A percentile compares a stretch with the other conserved stretches of the same genome.
phyloP scores from a whole-genome alignment of 2,797 vertebrate species.

The Gephyroberyx darwinii region DNA sequence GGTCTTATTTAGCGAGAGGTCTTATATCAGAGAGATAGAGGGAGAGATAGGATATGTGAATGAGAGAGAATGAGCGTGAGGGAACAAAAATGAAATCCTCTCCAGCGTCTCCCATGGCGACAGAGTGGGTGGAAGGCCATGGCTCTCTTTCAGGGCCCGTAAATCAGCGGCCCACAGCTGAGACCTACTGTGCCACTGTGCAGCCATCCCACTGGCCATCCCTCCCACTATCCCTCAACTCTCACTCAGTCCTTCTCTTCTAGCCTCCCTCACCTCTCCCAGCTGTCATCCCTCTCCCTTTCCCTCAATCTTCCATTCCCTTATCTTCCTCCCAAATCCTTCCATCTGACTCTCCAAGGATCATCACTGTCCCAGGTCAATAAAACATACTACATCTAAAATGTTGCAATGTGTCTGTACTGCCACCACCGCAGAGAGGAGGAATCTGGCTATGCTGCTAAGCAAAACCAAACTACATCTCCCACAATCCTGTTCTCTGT shows the following conservation, averaged over 20 bases:
- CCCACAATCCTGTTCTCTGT: conserved; percentile 32
- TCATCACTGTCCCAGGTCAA: background rate
- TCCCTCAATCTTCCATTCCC: background rate
- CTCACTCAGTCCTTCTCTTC: conserved; percentile 6
- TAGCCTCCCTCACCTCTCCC: background rate
- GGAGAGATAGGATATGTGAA: conserved; percentile 22
- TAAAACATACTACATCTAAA: conserved; percentile 11
- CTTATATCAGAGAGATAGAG: background rate
- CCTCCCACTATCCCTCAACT: conserved; percentile 19
- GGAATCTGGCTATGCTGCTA: background rate
- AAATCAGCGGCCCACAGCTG: conserved; percentile 69
- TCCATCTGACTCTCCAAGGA: background rate
- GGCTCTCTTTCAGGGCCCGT: conserved; percentile 68
- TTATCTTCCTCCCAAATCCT: background rate
- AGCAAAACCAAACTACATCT: conserved; percentile 26
- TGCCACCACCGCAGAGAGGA: background rate
- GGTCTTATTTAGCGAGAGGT: too few relatives aligned
- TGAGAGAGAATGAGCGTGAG: conserved; percentile 25
- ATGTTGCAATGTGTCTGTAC: too few relatives aligned
- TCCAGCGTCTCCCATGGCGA: conserved; percentile 68
- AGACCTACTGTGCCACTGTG: conserved; percentile 40
- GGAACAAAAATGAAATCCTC: conserved; percentile 51
- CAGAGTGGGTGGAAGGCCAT: conserved; percentile 69
- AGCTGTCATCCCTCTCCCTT: conserved; percentile 13
- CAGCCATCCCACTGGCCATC: conserved; percentile 42